Evolutionary conservation across 1,140 invertebrate species (phyloP), one percentile per base, ranked within the genome.

Genomic region (Macrobrachium rosenbergii): DNA sequence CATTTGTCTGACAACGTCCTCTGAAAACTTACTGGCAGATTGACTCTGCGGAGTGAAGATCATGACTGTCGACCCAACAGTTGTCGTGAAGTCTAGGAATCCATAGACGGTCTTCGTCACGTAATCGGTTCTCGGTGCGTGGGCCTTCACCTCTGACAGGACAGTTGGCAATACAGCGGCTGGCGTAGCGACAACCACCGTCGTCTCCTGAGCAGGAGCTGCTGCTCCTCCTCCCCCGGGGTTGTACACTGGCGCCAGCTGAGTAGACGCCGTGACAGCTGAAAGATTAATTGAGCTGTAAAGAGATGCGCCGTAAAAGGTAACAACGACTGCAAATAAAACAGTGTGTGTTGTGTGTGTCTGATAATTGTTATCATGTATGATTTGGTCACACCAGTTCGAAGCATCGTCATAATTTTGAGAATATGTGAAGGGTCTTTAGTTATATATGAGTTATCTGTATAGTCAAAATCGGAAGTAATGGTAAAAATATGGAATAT

Each of bases 31-130:
- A 87, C 88, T 80, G 10, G 63, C 75, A 78, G 59, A 67, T 21
- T 80, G 60, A 45, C 84, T 90, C 96, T 94, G 85, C 0, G 96
- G 96, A 5, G 96, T 97, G 92, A 97, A 97, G 10, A 97, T 94
- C 95, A 97, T 97, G 23, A 97, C 95, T 12, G 96, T 97, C 90
- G 97, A 96, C 63, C 96, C 96, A 90, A 97, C 96, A 0, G 96
- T 97, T 0, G 96, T 97, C 6, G 96, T 96, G 91, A 97, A 97
- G 92, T 97, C 96, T 58, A 97, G 92, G 91, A 97, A 97, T 17
- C 96, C 96, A 90, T 97, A 96, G n/a, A 97, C 96, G 2, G 96
- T 97, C 92, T 97, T 96, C 6, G 93, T 93, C 14, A 92, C 83
- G 67, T 85, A 89, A 14, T 73, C 76, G 23, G 69, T 45, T 23